Conservation (phyloP, 1,140 invertebrate genomes). For the Agrypnia vestita region DNA sequence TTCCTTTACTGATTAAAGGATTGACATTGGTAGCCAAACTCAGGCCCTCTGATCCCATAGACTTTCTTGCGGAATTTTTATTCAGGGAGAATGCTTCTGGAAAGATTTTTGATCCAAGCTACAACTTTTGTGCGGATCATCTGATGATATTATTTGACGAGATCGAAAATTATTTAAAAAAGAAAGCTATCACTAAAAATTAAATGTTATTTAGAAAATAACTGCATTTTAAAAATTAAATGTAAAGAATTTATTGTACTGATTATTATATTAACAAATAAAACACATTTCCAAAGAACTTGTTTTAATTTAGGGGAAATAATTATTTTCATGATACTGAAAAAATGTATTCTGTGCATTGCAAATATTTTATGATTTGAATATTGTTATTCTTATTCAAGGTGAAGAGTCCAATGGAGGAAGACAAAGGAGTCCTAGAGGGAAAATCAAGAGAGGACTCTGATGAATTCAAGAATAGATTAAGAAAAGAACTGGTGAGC, state of each 20-base stretch:
- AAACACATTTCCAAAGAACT: background rate
- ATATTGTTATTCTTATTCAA: background rate
- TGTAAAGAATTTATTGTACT: background rate
- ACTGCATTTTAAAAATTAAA: background rate
- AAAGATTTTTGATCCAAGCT: constrained; percentile 25
- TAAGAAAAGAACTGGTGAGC: constrained; percentile 87
- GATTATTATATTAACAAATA: background rate
- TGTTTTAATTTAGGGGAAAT: too few relatives aligned
- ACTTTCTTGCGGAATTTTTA: constrained; percentile 33
- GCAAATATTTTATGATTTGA: background rate
- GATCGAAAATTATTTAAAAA: background rate
- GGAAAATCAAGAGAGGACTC: constrained; percentile 71
- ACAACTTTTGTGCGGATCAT: constrained; percentile 34
- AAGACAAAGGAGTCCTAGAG: constrained; percentile 62
- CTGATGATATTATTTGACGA: constrained; percentile 32
- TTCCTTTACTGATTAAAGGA: constrained; percentile 12
- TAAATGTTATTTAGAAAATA: background rate
- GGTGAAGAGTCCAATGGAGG: constrained; percentile 61
- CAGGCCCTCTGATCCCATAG: constrained; percentile 22
- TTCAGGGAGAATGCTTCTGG: constrained; percentile 38
- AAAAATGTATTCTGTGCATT: background rate
- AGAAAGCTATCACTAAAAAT: too few relatives aligned
- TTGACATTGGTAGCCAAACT: constrained; percentile 29
- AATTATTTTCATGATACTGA: background rate
- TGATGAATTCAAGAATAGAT: constrained; percentile 81